These are phyloP conservation scores for Rhea americana DNA, from an alignment of 2,113 vertebrate genomes.

Conservation along the genomic window DNA sequence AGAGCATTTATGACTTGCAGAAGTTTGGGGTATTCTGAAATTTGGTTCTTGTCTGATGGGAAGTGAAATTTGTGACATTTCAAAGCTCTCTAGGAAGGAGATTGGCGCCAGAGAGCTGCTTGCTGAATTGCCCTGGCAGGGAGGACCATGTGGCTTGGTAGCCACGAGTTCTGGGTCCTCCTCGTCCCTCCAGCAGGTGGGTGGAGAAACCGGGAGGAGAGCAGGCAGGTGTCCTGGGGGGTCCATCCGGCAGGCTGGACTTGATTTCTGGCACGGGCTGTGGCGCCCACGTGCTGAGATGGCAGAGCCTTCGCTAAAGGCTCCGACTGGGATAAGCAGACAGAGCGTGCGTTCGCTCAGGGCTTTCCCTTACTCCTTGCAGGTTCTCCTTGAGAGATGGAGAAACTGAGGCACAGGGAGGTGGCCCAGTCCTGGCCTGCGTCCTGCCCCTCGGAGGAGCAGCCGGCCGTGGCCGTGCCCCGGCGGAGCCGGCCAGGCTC, in stretches of 20 bases:
- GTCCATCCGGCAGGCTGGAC: neutral
- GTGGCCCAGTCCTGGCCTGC: neutral
- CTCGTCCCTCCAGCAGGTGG: neutral
- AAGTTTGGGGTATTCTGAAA: neutral
- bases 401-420: neutral
- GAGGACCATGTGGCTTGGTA: neutral
- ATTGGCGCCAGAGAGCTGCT: neutral
- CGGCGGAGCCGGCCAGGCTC: neutral
- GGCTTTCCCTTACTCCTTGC: neutral
- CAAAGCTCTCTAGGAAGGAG: neutral
- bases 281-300: neutral
- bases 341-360: neutral
- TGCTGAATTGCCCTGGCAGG: neutral
- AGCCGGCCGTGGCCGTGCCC: neutral
- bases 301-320: neutral
- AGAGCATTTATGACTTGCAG: neutral
- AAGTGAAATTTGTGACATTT: neutral
- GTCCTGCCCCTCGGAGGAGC: neutral
- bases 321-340: neutral
- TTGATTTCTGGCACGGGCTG: neutral
- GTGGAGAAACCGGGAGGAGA: neutral
- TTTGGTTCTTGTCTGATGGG: neutral
- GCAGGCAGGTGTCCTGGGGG: neutral
- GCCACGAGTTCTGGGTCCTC: accelerated
- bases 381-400: accelerated